Base-by-base conservation (phyloP, 1,140 invertebrate genomes). In the Reticulitermes speratus region DNA sequence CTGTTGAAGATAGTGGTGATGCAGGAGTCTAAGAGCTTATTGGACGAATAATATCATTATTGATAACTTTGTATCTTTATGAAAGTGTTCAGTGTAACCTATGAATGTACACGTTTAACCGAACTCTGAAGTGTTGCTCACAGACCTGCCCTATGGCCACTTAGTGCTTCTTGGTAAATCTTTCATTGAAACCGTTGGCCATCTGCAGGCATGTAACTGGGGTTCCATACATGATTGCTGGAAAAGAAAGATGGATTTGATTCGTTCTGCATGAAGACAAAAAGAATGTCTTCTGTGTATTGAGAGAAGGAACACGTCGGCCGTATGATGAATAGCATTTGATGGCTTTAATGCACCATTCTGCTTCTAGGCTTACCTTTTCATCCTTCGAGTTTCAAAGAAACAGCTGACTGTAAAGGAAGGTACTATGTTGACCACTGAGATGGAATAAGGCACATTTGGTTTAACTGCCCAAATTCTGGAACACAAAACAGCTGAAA, bases 191-290 rank as follows among this genome's bases (percentile, higher is more conserved):
- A 75, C 65, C 25, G 65, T 75, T 75, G 65, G n/a, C 65, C 65
- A 75, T 75, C 65, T 30, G 65, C 7, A 75, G 65, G 7, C 65
- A 75, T 75, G 9, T 75, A 16, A 16, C 59, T 23, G 19, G 8
- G 48, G n/a, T 30, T 75, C 65, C n/a, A 25, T 75, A 75, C 65
- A 30, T 30, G 65, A 11, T 75, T 16, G 65, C 65, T 30, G 65
- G 65, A 11, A 75, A 30, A 75, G 65, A 75, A 30, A 30, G 65
- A 30, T 75, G 25, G 65, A 75, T 75, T 75, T 75, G 65, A 75
- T 75, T 75, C 65, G 65, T 75, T 75, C 65, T 75, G 65, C 65
- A 75, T 75, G 65, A 75, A 75, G 25, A 75, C 65, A 75, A 75
- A 75, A 75, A n/a, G 25, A 30, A 75, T 30, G 25, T 75, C n/a